These are phyloP conservation scores for Corvus hawaiiensis DNA, from an alignment of 2,113 vertebrate species.

Conservation along the genomic window DNA sequence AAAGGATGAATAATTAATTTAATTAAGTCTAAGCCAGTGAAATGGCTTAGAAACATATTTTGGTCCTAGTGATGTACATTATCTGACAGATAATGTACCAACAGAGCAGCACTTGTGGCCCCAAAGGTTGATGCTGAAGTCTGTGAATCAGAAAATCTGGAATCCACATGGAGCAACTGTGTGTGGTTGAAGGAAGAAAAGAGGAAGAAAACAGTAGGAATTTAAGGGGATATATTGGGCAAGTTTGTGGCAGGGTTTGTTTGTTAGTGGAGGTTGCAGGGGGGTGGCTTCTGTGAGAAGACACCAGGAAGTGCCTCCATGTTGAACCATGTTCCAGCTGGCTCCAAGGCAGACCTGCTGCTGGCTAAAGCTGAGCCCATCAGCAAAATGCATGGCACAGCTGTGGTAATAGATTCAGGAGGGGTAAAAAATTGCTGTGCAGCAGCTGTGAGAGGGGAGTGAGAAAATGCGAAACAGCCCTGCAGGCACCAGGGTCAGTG, in stretches of 20 bases:
- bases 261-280: background rate
- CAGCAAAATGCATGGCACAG: background rate
- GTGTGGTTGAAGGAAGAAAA: background rate
- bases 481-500: background rate
- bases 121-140: background rate
- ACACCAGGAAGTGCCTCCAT: background rate
- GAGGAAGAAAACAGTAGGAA: background rate
- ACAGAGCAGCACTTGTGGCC: too few species aligned
- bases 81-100: background rate
- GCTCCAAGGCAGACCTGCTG: fast-evolving
- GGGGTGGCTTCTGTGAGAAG: background rate
- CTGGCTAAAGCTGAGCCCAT: background rate
- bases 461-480: background rate
- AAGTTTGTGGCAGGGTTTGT: background rate
- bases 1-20: slow-evolving; percentile 12
- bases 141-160: background rate
- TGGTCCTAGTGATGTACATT: background rate
- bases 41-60: background rate
- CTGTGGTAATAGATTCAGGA: background rate
- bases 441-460: background rate
- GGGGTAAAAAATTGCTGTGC: background rate
- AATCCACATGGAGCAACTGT: background rate
- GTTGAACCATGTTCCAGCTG: background rate
- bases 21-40: background rate
- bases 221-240: background rate